Conservation (phyloP, 2,113 vertebrate species). For the Glaucidium brasilianum region DNA sequence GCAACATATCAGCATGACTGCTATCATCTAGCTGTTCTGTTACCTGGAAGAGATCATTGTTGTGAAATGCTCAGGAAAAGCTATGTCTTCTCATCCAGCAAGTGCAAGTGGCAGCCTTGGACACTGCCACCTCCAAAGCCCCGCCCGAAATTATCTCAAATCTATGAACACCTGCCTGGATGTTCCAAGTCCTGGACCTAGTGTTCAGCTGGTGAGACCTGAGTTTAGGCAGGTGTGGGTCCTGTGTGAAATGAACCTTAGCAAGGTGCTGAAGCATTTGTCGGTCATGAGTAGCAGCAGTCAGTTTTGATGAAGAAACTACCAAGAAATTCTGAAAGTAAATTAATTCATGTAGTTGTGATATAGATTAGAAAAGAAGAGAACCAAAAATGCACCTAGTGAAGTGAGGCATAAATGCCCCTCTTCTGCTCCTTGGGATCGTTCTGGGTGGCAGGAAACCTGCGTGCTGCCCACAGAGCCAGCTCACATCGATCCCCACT, state of each 20-base stretch:
- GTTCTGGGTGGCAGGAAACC: not conserved
- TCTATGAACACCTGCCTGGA: not conserved
- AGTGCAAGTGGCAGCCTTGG: not conserved
- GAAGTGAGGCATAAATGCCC: not conserved
- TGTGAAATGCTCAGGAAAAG: not conserved
- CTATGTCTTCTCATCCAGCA: not conserved
- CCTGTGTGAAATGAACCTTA: not conserved
- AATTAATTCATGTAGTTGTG: not conserved
- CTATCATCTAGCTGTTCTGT: not conserved
- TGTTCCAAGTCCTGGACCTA: not conserved
- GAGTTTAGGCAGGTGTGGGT: not conserved
- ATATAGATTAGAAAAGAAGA: not conserved
- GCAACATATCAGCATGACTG: not conserved
- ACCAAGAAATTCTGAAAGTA: not conserved
- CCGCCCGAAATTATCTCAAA: not conserved
- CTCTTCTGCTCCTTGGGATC: not conserved
- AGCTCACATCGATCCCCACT: not conserved
- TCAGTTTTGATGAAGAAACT: not conserved
- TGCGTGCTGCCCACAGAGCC: rapidly evolving
- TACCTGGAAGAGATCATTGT: not conserved
- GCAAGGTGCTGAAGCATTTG: not conserved
- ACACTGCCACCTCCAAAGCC: not conserved
- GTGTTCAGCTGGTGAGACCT: not conserved
- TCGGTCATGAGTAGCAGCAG: not conserved
- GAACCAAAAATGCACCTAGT: rapidly evolving